Conservation (phyloP, 1,140 invertebrate species). For the Leptinotarsa texana region DNA sequence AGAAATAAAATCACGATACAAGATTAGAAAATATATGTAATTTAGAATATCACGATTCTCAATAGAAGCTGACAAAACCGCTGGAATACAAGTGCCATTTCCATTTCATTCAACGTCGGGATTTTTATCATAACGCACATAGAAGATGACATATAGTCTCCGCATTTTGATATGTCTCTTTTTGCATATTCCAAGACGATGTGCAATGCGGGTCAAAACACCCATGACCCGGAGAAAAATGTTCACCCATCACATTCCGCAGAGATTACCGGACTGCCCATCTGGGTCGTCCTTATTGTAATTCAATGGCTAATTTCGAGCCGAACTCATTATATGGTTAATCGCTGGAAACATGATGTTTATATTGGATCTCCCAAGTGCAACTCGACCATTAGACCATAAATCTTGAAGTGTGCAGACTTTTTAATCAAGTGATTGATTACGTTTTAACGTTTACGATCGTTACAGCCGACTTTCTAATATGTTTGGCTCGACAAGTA, state of each 20-base stretch:
- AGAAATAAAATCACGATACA: too few species aligned
- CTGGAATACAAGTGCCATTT: too few species aligned
- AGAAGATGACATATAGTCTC: too few species aligned
- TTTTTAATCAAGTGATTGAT: slow-evolving; percentile 8
- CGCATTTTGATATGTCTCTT: too few species aligned
- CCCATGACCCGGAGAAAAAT: background rate
- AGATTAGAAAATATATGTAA: too few species aligned
- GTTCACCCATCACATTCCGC: background rate
- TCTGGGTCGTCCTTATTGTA: background rate
- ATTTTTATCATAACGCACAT: too few species aligned
- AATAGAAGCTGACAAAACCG: too few species aligned
- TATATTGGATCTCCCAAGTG: slow-evolving; percentile 5
- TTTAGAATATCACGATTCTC: too few species aligned
- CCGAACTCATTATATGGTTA: background rate
- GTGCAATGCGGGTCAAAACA: background rate
- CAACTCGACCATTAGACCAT: slow-evolving; percentile 2
- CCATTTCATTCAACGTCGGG: too few species aligned
- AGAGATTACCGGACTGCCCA: background rate
- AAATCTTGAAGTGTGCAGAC: slow-evolving; percentile 8
- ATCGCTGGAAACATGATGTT: slow-evolving; percentile 8
- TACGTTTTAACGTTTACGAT: slow-evolving; percentile 8
- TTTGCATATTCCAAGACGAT: too few species aligned
- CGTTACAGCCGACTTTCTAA: slow-evolving; percentile 5
- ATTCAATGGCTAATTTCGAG: background rate
- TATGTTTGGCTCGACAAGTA: background rate